Base-by-base conservation (phyloP, 2,888 invertebrate species). In the Podotricha telesiphe region DNA sequence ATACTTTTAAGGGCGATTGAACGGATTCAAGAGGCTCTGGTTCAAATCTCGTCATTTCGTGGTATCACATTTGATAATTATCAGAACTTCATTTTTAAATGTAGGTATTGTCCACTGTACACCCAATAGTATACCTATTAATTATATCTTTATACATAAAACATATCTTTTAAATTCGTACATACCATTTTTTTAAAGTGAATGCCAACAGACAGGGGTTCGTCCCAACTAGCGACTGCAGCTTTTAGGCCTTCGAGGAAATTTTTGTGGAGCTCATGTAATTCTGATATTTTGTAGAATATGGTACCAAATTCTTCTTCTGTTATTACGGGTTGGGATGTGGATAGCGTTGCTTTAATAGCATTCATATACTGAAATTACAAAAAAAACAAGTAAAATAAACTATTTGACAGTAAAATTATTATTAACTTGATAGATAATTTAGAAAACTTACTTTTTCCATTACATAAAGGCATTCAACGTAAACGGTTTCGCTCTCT, bases 211-310 rank as follows among this genome's bases (percentile, higher is more conserved):
- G 95, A 94, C 67, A 96, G 94, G 81, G 94, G 95, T 78, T 95
- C 95, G 79, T 96, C 96, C 95, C 96, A 96, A 79, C 95, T 95
- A 45, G 95, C 94, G 63, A 94, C 92, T 66, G 95, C 95, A 70
- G 94, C 91, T 79, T 95, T 95, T 65, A 98, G 93, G 53, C 96
- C 96, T 69, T 96, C 95, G 53, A 98, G 93, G 88, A 98, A 98
- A 74, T 95, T 95, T 74, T 95, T 95, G 87, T 98, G 98, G 67
- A 97, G 93, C 61, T 94, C 94, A 81, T 97, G 96, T 59, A 98
- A 93, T 79, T 98, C 97, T 0, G 97, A 97, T 86, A 98, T 97
- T 91, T 98, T 97, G 85, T 97, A 98, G 89, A 98, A 98, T 84
- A 98, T 98, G 8, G 96, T 96, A 75, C 96, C 96, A 83, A 98